These are phyloP conservation scores for Myathropa florea DNA, from an alignment of 2,888 invertebrate species.

Conservation along the genomic window DNA sequence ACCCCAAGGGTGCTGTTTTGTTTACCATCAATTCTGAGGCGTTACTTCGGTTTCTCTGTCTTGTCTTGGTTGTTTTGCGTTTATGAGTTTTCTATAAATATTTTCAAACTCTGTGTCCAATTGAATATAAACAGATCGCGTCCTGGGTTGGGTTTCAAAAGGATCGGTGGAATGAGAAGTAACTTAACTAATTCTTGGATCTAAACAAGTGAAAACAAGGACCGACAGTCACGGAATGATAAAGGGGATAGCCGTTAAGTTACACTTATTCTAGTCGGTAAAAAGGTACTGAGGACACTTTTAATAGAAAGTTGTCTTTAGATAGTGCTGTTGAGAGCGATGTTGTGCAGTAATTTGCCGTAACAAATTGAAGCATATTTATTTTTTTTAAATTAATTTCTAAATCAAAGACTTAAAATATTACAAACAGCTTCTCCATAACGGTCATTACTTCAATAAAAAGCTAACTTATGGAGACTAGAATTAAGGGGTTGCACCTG, in stretches of 20 bases:
- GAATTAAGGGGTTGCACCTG: no score
- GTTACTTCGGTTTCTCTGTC: slow-evolving; percentile 24
- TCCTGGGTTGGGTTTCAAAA: not conserved
- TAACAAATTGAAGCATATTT: no score
- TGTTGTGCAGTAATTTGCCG: no score
- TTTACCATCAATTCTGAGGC: slow-evolving; percentile 50
- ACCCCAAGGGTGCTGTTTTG: slow-evolving; percentile 69
- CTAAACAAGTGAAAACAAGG: not conserved
- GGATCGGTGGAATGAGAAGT: not conserved
- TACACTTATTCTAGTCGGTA: not conserved
- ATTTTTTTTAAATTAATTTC: no score
- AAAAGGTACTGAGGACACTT: no score
- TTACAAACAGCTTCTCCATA: no score
- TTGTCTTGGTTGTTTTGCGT: not conserved
- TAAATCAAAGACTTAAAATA: no score
- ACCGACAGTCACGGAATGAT: not conserved
- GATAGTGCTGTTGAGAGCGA: no score
- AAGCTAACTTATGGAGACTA: no score
- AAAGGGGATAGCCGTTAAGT: not conserved
- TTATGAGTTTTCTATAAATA: slow-evolving; percentile 41
- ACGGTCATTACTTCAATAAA: no score
- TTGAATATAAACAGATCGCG: slow-evolving; percentile 4
- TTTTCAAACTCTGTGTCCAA: slow-evolving; percentile 7
- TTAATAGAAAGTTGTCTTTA: no score
- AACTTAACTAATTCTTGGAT: not conserved